A percentile compares a stretch with the other conserved stretches of the same genome.
These are phyloP conservation scores for Brachyptera risi DNA, from an alignment of 2,888 invertebrate species.

Conservation along the genomic window DNA sequence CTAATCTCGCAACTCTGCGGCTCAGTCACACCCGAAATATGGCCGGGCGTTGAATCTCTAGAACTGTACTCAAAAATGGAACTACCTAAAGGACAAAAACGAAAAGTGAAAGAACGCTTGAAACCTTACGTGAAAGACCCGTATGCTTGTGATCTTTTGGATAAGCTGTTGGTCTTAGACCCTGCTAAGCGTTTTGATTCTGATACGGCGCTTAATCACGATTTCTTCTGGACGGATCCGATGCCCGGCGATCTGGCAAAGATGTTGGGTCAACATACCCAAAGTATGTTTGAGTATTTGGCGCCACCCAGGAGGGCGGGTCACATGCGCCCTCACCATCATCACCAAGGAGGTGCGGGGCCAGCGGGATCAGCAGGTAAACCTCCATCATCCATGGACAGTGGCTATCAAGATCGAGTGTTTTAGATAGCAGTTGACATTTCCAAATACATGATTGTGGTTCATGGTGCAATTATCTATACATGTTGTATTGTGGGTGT, in stretches of 20 bases:
- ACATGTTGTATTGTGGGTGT: too few species aligned
- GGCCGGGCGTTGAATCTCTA: constrained; percentile 89
- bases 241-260: constrained; percentile 88
- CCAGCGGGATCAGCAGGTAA: constrained; percentile 40
- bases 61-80: constrained; percentile 87
- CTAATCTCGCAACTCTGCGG: constrained; percentile 95
- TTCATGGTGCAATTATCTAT: too few species aligned
- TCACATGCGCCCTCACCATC: constrained; percentile 65
- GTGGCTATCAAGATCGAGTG: constrained; percentile 81
- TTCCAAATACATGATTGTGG: too few species aligned
- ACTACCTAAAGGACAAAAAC: constrained; percentile 78
- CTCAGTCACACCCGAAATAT: constrained; percentile 86
- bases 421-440: too few species aligned
- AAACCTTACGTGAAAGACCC: constrained; percentile 88
- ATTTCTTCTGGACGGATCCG: constrained; percentile 98
- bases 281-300: constrained; percentile 93
- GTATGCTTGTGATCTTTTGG: constrained; percentile 88
- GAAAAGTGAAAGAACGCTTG: constrained; percentile 72
- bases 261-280: constrained; percentile 87
- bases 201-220: constrained; percentile 91
- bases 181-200: constrained; percentile 84
- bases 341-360: constrained; percentile 50
- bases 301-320: constrained; percentile 69
- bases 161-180: constrained; percentile 86
- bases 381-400: constrained; percentile 57